phyloP scores from a whole-genome alignment of 2,888 invertebrate species.

The Cryptus viduatorius region DNA sequence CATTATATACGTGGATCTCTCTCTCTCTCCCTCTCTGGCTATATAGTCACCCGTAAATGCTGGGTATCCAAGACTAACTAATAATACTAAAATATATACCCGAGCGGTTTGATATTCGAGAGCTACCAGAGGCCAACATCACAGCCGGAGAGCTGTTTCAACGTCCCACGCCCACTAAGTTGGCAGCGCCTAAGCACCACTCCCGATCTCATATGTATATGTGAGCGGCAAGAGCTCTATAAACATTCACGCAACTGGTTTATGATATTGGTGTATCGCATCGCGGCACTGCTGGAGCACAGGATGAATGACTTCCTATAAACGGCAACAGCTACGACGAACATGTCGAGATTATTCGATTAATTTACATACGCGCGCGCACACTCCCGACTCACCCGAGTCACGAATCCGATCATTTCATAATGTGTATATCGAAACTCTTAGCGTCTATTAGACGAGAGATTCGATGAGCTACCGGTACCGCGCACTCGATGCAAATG shows the following conservation, averaged over 20 bases:
- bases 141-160: constrained; percentile 15
- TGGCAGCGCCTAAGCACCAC: constrained; percentile 56
- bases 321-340: constrained; percentile 41
- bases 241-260: constrained; percentile 60
- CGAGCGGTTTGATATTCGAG: background rate
- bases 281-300: constrained; percentile 7
- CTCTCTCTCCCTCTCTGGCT: background rate
- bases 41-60: background rate
- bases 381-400: constrained; percentile 25
- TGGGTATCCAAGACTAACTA: constrained; percentile 9
- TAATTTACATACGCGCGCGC: constrained; percentile 56
- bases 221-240: constrained; percentile 49
- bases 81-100: constrained; percentile 8
- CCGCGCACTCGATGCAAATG: constrained; percentile 15
- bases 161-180: constrained; percentile 59
- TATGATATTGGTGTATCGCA: constrained; percentile 48
- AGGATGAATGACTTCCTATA: constrained; percentile 58
- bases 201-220: constrained; percentile 29
- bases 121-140: constrained; percentile 9
- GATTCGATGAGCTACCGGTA: constrained; percentile 21
- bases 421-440: constrained; percentile 19
- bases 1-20: background rate
- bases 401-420: constrained; percentile 24
- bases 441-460: constrained; percentile 7
- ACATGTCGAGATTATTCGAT: constrained; percentile 51